Base-by-base conservation (phyloP, 2,113 vertebrate genomes). In the Saccopteryx bilineata region DNA sequence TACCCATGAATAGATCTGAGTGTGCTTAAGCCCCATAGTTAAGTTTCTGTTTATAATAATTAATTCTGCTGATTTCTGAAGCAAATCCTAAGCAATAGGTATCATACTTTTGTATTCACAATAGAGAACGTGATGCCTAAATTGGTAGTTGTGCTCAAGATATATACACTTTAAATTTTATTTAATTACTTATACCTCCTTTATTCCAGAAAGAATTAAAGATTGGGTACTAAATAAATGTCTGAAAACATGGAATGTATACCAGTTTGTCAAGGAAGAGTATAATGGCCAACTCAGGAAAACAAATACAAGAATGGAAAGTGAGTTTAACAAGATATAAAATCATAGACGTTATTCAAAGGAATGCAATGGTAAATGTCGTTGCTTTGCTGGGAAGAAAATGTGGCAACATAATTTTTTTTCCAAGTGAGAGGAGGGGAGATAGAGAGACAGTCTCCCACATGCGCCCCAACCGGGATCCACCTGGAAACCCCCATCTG, bases 151-250 rank as follows among this genome's bases (percentile, higher is more conserved):
- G 50, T 92, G 50, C 23, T 90, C 79, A 78, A 78, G 75, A 79
- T n/a, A 68, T 7, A 14, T 72, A 6, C 56, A 92, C 46, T 86
- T 82, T 24, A 72, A 78, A 31, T 82, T 79, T 92, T 92, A 87
- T 87, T 54, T 78, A 93, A 79, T 87, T 91, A 85, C 12, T 87
- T 93, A 61, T n/a, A 75, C 28, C 18, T 91, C 63, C 26, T 52
- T 90, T 78, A 39, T 68, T 90, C 28, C n/a, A 54, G 66, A 92
- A 78, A 79, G 13, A 91, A 71, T 82, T 85, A 68, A 95, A 92
- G 56, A 79, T 48, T 9, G 26, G 17, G 2, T 33, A 9, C 19
- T 79, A 94, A 95, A 23, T 92, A 96, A 92, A 87, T 78, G 61
- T 9, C 58, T 86, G 17, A 17, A 90, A 82, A 85, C 48, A 5